phyloP scores from a whole-genome alignment of 2,113 vertebrate species.

The Oncorhynchus keta region DNA sequence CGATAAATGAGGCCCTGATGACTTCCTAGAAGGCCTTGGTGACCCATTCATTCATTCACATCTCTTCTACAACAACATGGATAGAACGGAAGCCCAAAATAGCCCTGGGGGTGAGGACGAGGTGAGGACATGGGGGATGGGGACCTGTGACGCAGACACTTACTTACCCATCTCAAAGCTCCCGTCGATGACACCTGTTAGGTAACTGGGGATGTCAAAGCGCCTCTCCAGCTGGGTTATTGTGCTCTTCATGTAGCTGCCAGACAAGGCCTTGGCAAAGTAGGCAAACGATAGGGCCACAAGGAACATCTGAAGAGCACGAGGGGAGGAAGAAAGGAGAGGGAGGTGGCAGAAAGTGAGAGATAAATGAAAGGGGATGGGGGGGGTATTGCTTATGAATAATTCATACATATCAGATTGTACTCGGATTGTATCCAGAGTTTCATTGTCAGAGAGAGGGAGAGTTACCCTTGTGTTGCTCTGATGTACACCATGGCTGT shows the following conservation, averaged over 20 bases:
- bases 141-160: neutral
- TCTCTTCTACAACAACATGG: slow-evolving; percentile 42
- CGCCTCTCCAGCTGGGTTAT: slow-evolving; percentile 94
- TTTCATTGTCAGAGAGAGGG: neutral
- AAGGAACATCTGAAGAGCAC: slow-evolving; percentile 82
- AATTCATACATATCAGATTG: no score
- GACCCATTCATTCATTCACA: slow-evolving; percentile 62
- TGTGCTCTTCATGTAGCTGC: slow-evolving; percentile 94
- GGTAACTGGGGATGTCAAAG: slow-evolving; percentile 90
- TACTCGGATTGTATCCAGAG: no score
- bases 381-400: neutral
- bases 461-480: neutral
- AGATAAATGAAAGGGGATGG: neutral
- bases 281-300: slow-evolving; percentile 88
- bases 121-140: slow-evolving; percentile 38
- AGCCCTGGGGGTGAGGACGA: slow-evolving; percentile 27
- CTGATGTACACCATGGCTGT: no score
- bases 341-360: neutral
- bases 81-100: slow-evolving; percentile 32
- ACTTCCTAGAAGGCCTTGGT: slow-evolving; percentile 42
- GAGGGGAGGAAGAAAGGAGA: neutral
- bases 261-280: slow-evolving; percentile 89
- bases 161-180: slow-evolving; percentile 95
- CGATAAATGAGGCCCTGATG: neutral
- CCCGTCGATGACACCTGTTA: slow-evolving; percentile 91